Percentiles rank a stretch among this genome's conserved stretches.
Evolutionary conservation across 2,113 vertebrate genomes (phyloP).

Genomic region (Microtus pennsylvanicus): DNA sequence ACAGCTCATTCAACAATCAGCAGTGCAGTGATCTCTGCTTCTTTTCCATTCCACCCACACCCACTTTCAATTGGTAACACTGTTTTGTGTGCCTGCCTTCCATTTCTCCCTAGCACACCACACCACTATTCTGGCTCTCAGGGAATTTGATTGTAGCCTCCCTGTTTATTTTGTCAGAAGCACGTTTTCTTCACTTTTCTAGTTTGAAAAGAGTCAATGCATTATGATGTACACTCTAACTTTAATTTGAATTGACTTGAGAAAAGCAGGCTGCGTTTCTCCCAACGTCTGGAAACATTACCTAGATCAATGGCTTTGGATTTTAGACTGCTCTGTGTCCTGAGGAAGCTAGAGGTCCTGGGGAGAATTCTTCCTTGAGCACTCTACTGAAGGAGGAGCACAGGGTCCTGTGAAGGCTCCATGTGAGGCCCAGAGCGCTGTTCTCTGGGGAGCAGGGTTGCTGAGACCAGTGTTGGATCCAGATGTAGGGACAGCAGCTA

Average conservation of each 20-base stretch:
- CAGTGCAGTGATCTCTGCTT: neutral
- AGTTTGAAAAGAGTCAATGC: neutral
- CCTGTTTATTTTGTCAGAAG: neutral
- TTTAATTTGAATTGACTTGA: neutral
- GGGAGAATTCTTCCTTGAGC: neutral
- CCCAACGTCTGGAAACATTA: neutral
- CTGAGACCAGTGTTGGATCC: fast-evolving
- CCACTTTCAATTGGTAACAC: too few species aligned
- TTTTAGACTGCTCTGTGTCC: neutral
- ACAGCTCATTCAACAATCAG: too few species aligned
- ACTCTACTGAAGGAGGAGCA: neutral
- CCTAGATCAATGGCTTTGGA: neutral
- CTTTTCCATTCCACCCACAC: neutral
- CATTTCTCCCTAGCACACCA: neutral
- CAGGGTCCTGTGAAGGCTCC: neutral
- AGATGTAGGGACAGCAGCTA: neutral
- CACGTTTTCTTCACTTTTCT: neutral
- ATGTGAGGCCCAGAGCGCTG: neutral
- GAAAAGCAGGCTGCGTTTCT: neutral
- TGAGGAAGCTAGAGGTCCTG: neutral
- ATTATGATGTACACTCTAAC: neutral
- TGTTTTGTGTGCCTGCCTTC: neutral
- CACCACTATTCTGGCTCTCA: neutral
- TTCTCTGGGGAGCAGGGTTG: neutral
- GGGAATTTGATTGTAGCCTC: neutral